Base-by-base conservation (phyloP, 2,888 invertebrate genomes). In the Agapetus fuscipes region DNA sequence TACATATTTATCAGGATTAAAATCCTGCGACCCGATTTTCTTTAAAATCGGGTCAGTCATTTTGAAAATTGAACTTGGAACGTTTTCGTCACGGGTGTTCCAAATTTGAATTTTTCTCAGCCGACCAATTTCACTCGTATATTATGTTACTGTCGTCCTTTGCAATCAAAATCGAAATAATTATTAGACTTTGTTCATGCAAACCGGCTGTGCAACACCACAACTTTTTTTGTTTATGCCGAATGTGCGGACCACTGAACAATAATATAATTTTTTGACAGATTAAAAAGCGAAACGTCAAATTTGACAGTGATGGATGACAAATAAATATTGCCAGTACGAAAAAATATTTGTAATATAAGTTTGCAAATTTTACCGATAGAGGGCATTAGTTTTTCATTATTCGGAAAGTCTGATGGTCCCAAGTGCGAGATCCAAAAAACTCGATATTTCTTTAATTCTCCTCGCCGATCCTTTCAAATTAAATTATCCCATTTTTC, bases 1-100 rank as follows among this genome's bases (percentile, higher is more conserved):
- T 3, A 91, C 88, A 66, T 85, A 83, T 61, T 82, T 81, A 52
- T 83, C 83, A 10, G 82, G 76, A 53, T 72, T 71, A 57, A 82
- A 83, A 56, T 83, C 80, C 51, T 73, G 65, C 46, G 74, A 64
- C 48, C 75, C 71, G 51, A 80, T 72, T 59, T 76, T 69, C 53
- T 73, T 73, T 59, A 75, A 66, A 48, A 72, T 71, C 46, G 75
- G 69, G 52, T 80, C 78, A 46, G 72, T 64, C 76, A 76, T 76
- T 49, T 31, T 34, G 3, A 3, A 15, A n/a, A n/a, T n/a, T n/a
- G n/a, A n/a, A n/a, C n/a, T n/a, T n/a, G n/a, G n/a, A n/a, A n/a
- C n/a, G n/a, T n/a, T n/a, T n/a, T n/a, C n/a, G n/a, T n/a, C n/a
- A n/a, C n/a, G n/a, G n/a, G n/a, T n/a, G n/a, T n/a, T n/a, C n/a